Base-by-base conservation (phyloP, 2,888 invertebrate species). In the Spicauda simplicius region DNA sequence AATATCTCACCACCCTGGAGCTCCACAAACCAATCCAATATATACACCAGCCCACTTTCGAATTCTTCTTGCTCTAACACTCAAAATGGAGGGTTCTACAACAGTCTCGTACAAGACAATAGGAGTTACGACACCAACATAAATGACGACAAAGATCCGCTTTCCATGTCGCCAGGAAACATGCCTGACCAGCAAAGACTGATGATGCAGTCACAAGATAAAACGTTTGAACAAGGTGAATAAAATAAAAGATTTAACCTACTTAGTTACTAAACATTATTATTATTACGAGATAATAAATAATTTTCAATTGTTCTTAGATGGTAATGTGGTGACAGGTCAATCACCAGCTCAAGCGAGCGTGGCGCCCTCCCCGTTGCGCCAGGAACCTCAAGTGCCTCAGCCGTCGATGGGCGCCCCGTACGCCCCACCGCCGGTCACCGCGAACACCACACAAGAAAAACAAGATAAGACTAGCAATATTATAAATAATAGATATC, bases 321-420 rank as follows among this genome's bases (percentile, higher is more conserved):
- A 84, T 80, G 91, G 91, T 69, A 92, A 91, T 80, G 91, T 88
- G 68, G 82, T 91, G 77, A 88, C 90, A 74, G 94, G 94, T 12
- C 94, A 94, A 72, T 95, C 95, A 53, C 95, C 95, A 69, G 95
- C 95, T 20, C 95, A 95, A 86, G 95, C 95, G 19, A 94, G 94
- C 75, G 94, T 94, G 67, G 95, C 95, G 48, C 95, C 95, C 20
- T 93, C 94, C 53, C 94, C 94, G 12, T 79, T 94, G 64, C 90
- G 93, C 48, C 89, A 88, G 71, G 93, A 93, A 80, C 93, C 93
- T 3, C 92, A 91, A 81, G 93, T 92, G 84, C 93, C 94, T 78
- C 90, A 89, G 73, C 88, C 93, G 45, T 88, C 90, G 3, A 93
- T 92, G 91, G 91, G 92, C 14, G 88, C 88, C 16, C 91, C 91